Conservation (phyloP, 2,113 vertebrate species). For the Phaethon lepturus region DNA sequence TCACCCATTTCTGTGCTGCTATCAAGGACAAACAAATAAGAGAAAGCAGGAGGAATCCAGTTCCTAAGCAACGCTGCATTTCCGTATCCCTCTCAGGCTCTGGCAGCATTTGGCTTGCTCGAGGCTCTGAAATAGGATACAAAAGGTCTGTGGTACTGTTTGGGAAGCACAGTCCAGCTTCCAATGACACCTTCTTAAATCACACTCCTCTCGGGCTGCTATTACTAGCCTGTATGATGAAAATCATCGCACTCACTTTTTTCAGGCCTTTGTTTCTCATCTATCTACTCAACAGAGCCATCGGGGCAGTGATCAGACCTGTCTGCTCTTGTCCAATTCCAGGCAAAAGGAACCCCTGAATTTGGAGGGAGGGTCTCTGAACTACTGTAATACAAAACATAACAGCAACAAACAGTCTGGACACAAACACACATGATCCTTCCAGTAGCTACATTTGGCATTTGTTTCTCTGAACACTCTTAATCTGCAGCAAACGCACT, state of each 20-base stretch:
- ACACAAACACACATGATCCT: neutral
- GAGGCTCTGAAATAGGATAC: neutral
- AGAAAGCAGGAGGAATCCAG: neutral
- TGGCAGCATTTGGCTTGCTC: neutral
- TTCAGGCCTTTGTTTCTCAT: neutral
- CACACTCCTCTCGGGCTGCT: neutral
- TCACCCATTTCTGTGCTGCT: neutral
- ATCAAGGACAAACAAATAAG: neutral
- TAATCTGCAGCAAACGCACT: neutral
- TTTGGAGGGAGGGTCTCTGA: neutral
- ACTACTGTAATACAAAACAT: neutral
- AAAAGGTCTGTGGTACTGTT: neutral
- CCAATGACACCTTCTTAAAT: neutral
- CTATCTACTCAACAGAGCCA: neutral
- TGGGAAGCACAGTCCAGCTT: neutral
- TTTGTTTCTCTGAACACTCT: neutral
- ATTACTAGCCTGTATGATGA: neutral
- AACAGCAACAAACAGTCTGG: neutral
- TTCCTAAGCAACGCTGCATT: conserved; percentile 14
- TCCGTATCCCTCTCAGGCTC: neutral
- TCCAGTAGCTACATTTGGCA: neutral
- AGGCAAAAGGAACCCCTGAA: neutral
- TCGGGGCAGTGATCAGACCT: neutral
- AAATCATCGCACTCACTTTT: neutral
- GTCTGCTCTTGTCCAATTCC: neutral